Conservation (phyloP, 2,888 invertebrate species). For the Dendrolimus houi region DNA sequence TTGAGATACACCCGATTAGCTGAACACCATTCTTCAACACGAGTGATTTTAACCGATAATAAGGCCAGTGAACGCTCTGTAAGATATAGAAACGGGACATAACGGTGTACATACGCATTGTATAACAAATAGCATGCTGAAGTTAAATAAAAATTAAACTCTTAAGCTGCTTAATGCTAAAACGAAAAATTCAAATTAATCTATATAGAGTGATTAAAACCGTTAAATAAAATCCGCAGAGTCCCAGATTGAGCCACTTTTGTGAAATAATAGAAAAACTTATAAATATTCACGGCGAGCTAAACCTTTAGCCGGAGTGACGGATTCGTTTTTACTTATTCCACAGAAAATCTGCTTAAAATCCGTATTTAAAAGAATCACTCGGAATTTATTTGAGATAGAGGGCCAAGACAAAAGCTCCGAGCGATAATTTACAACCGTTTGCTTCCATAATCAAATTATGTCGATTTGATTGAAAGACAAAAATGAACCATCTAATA, state of each 20-base stretch:
- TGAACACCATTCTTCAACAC: no score
- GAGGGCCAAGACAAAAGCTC: constrained; percentile 16
- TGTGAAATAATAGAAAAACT: constrained; percentile 68
- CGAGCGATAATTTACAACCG: constrained; percentile 8
- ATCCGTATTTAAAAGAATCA: constrained; percentile 75
- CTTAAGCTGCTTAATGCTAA: no score
- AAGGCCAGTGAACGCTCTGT: no score
- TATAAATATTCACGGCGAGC: constrained; percentile 71
- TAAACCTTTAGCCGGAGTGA: constrained; percentile 69
- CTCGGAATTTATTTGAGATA: constrained; percentile 67
- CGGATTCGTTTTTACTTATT: constrained; percentile 75
- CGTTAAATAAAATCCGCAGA: neutral
- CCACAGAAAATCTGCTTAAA: constrained; percentile 76
- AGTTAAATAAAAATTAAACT: no score
- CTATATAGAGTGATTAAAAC: constrained; percentile 33
- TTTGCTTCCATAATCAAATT: no score
- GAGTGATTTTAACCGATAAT: no score
- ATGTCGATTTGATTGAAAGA: no score
- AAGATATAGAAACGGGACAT: no score
- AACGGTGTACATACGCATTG: no score
- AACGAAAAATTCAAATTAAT: constrained; percentile 35
- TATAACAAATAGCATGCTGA: no score
- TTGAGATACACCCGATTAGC: no score
- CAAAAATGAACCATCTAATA: no score
- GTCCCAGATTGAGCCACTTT: neutral